phyloP scores from a whole-genome alignment of 2,888 invertebrate species.

The Agapostemon virescens region DNA sequence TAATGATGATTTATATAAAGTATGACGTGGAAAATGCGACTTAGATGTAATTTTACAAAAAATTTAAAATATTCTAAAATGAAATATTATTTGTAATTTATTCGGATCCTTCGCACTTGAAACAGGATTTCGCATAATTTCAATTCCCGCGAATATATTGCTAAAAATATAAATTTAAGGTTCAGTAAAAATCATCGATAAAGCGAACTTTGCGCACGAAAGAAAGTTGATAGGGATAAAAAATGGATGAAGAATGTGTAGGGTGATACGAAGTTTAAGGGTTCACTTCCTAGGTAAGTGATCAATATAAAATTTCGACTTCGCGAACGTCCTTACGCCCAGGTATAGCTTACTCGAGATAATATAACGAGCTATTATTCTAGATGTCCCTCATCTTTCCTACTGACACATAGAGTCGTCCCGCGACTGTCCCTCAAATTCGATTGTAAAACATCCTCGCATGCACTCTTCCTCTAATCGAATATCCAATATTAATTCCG shows the following conservation, averaged over 20 bases:
- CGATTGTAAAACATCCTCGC: conserved; percentile 11
- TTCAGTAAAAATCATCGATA: background rate
- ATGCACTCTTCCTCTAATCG: conserved; percentile 8
- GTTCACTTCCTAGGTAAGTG: conserved; percentile 64
- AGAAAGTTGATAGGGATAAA: conserved; percentile 36
- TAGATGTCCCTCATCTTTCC: conserved; percentile 6
- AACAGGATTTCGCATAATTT: background rate
- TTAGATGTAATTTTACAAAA: background rate
- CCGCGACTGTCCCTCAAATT: conserved; percentile 7
- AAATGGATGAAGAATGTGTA: conserved; percentile 54
- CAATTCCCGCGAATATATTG: background rate
- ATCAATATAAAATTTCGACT: conserved; percentile 69
- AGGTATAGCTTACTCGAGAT: conserved; percentile 74
- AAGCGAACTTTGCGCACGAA: background rate
- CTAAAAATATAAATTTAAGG: background rate
- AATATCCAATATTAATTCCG: conserved; percentile 24
- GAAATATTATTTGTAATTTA: background rate
- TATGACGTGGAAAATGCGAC: too few relatives aligned
- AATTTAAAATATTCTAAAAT: background rate
- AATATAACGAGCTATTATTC: conserved; percentile 70
- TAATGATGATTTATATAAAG: too few relatives aligned
- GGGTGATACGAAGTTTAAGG: conserved; percentile 65
- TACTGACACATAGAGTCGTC: background rate
- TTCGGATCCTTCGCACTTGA: background rate
- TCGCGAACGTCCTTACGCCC: conserved; percentile 75